phyloP scores from a whole-genome alignment of 2,888 invertebrate genomes.

The Drosophila helvetica region DNA sequence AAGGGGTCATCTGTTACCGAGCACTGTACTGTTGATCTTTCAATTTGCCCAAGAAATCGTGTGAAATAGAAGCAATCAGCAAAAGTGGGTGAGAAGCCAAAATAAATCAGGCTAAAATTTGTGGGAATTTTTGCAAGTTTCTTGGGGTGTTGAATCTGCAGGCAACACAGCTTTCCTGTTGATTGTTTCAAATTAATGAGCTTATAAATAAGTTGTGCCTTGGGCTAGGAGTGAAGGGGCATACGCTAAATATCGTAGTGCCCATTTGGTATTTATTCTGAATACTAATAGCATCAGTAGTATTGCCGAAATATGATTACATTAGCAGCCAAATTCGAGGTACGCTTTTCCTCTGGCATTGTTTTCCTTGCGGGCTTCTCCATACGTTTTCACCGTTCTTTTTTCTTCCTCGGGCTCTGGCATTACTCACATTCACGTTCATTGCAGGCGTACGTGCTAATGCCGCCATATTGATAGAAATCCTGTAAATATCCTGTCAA shows the following conservation, averaged over 20 bases:
- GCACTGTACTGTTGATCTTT: slow-evolving; percentile 36
- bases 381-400: slow-evolving; percentile 6
- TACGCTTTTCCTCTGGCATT: slow-evolving; percentile 20
- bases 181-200: slow-evolving; percentile 49
- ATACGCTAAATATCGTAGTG: slow-evolving; percentile 41
- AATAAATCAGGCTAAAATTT: slow-evolving; percentile 3
- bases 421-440: slow-evolving; percentile 71
- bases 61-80: slow-evolving; percentile 17
- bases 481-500: slow-evolving; percentile 80
- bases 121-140: not conserved
- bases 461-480: slow-evolving; percentile 77
- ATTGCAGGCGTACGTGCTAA: slow-evolving; percentile 71
- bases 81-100: not conserved
- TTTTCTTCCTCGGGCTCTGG: slow-evolving; percentile 11
- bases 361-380: slow-evolving; percentile 8
- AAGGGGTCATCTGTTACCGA: slow-evolving; percentile 23
- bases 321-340: slow-evolving; percentile 33
- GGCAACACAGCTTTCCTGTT: not conserved
- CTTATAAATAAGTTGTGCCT: slow-evolving; percentile 52
- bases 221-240: slow-evolving; percentile 1
- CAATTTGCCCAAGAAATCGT: slow-evolving; percentile 32
- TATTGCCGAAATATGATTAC: slow-evolving; percentile 57
- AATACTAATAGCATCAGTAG: slow-evolving; percentile 45
- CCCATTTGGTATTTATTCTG: slow-evolving; percentile 50
- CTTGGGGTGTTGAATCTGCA: not conserved